A percentile compares a stretch with the other conserved stretches of the same genome.
Conservation (phyloP, 2,797 vertebrate genomes). For the Fistularia commersonii region DNA sequence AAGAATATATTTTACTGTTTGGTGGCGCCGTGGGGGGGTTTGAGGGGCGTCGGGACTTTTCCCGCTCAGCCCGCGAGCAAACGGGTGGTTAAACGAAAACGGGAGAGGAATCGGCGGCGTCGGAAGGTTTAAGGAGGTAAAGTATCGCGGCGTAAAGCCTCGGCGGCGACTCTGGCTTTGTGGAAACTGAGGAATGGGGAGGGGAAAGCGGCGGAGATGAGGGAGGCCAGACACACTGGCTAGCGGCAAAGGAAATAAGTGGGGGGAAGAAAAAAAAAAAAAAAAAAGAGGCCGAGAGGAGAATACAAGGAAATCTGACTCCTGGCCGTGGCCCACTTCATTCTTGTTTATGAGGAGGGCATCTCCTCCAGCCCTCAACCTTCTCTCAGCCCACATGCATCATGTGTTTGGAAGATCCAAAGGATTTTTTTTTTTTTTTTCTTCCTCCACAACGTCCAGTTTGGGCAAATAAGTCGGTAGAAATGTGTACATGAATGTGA, state of each 20-base stretch:
- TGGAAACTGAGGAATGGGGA: slow-evolving; percentile 74
- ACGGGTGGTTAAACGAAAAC: too few relatives aligned
- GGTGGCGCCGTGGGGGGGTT: too few relatives aligned
- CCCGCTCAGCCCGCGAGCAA: too few relatives aligned
- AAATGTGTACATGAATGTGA: too few relatives aligned
- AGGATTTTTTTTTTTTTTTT: too few relatives aligned
- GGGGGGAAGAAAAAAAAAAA: too few relatives aligned
- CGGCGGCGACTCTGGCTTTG: slow-evolving; percentile 56
- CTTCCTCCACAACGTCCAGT: slow-evolving; percentile 7
- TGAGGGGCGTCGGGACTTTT: too few relatives aligned
- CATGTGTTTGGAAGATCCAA: slow-evolving; percentile 6
- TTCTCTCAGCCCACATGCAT: slow-evolving; percentile 6
- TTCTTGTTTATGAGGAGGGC: slow-evolving; percentile 67
- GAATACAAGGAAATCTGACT: slow-evolving; percentile 79
- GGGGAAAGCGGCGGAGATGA: slow-evolving; percentile 55
- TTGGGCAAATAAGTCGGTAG: slow-evolving; percentile 14
- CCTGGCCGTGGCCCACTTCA: slow-evolving; percentile 68
- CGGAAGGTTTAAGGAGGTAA: too few relatives aligned
- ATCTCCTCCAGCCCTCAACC: slow-evolving; percentile 44
- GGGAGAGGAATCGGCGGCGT: too few relatives aligned
- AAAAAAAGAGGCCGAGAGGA: slow-evolving; percentile 68
- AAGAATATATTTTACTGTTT: slow-evolving; percentile 55
- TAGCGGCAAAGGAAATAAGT: slow-evolving; percentile 69
- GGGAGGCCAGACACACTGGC: slow-evolving; percentile 79
- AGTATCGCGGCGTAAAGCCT: slow-evolving; percentile 34